phyloP scores from a whole-genome alignment of 2,113 vertebrate genomes.

The Austrofundulus limnaeus region DNA sequence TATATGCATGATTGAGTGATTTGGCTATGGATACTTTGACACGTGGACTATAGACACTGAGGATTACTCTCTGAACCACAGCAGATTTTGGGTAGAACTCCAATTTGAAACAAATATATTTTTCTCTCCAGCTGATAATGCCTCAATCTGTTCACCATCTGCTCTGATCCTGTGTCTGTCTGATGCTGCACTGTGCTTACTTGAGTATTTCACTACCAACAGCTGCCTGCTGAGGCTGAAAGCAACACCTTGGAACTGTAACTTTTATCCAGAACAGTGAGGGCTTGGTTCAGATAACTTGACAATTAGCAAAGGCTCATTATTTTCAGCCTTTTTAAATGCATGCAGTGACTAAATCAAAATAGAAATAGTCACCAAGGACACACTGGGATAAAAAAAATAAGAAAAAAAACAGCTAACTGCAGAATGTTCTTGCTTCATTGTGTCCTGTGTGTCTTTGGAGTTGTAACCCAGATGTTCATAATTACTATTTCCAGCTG shows the following conservation, averaged over 20 bases:
- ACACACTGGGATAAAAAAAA: background rate
- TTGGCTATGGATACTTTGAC: background rate
- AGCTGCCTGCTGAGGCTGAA: conserved; percentile 3
- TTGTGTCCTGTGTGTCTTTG: background rate
- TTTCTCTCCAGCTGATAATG: background rate
- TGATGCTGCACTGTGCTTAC: background rate
- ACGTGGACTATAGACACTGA: background rate
- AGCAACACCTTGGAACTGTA: background rate
- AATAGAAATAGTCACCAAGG: too few relatives aligned
- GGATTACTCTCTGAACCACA: background rate
- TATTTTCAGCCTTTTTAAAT: background rate
- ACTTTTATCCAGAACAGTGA: background rate
- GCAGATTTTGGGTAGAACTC: background rate
- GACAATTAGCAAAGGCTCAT: background rate
- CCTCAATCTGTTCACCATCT: background rate
- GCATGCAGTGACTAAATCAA: background rate
- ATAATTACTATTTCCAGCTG: background rate
- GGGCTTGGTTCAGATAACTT: background rate
- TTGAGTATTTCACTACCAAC: background rate
- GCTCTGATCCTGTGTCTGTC: background rate
- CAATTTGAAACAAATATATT: background rate
- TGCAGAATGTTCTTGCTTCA: background rate
- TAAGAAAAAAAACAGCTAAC: too few relatives aligned
- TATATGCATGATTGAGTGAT: too few relatives aligned
- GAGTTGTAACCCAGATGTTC: background rate